These are phyloP conservation scores for Hymenopus coronatus DNA, from an alignment of 2,888 invertebrate species.

Conservation along the genomic window DNA sequence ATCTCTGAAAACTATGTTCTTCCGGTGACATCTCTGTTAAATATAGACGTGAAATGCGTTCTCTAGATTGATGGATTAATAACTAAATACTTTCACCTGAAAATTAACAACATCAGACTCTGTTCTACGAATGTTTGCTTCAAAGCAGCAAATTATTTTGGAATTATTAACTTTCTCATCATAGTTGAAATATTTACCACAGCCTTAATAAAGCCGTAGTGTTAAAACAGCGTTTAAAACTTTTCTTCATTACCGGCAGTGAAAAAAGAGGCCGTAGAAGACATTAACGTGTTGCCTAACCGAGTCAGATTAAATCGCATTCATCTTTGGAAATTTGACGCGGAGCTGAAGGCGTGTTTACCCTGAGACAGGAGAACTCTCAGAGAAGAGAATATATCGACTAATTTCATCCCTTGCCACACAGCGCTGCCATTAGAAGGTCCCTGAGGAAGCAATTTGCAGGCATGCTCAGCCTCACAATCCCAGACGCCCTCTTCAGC, in stretches of 20 bases:
- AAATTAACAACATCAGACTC: too few species aligned
- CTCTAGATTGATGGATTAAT: too few species aligned
- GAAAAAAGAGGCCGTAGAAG: background rate
- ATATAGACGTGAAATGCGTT: too few species aligned
- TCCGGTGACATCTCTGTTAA: too few species aligned
- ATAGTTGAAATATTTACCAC: too few species aligned
- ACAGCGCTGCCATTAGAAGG: conserved; percentile 12
- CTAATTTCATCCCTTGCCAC: conserved; percentile 21
- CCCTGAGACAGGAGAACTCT: background rate
- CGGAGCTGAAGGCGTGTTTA: conserved; percentile 1
- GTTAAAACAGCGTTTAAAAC: background rate
- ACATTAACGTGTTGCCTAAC: background rate
- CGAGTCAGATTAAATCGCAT: conserved; percentile 14
- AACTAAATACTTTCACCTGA: too few species aligned
- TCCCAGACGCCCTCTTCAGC: too few species aligned
- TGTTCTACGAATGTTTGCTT: too few species aligned
- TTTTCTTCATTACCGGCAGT: background rate
- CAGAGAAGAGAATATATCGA: background rate
- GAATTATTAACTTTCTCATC: too few species aligned
- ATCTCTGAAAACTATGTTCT: too few species aligned
- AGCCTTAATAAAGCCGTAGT: too few species aligned
- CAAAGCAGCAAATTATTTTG: too few species aligned
- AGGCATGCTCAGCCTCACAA: conserved; percentile 1
- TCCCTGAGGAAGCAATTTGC: conserved; percentile 22
- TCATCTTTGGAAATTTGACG: conserved; percentile 17